Base-by-base conservation (phyloP, 2,888 invertebrate species). In the Diplazon laetatorius region DNA sequence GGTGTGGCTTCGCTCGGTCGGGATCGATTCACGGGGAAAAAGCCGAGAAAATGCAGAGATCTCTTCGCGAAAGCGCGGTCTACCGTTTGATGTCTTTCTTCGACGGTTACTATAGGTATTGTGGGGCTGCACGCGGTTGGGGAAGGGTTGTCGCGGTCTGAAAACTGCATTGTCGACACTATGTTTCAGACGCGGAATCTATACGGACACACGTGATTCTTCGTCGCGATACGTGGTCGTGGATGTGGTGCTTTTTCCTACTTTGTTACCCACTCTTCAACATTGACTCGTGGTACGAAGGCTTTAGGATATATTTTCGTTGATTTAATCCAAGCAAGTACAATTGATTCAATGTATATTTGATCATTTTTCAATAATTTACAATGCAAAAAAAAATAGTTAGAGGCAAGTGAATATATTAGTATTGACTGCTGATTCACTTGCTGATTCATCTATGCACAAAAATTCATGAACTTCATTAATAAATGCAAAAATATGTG, bases 31-130 rank as follows among this genome's bases (percentile, higher is more conserved):
- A 25, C 55, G 10, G 55, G 14, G 14, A 35, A 55, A 55, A 25
- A 14, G 30, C 30, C 25, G 14, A n/a, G 42, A 55, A 35, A 14
- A 30, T 30, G 5, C n/a, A 16, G 14, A 30, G 48, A 30, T 16
- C 55, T 55, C 12, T 0, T 12, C 22, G 3, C 8, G 30, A 30
- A 35, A 55, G 30, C 55, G 55, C 16, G 52, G 20, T 73, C 48
- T 63, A 68, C 42, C 39, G 55, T 18, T 44, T 42, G 63, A 62
- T 25, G 68, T 62, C 46, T 57, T 68, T 68, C 62, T 77, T 69
- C 46, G 48, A 22, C 68, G 25, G 20, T 20, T 37, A 55, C 22
- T 52, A 42, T 55, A 30, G 44, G 25, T 20, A 69, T 22, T 30
- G 16, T 30, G 12, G 1, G 30, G 8, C 10, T 35, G n/a, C n/a